Evolutionary conservation across 2,888 invertebrate species (phyloP), one percentile per base, ranked within the genome.

Genomic region (Oeneis ivallda): DNA sequence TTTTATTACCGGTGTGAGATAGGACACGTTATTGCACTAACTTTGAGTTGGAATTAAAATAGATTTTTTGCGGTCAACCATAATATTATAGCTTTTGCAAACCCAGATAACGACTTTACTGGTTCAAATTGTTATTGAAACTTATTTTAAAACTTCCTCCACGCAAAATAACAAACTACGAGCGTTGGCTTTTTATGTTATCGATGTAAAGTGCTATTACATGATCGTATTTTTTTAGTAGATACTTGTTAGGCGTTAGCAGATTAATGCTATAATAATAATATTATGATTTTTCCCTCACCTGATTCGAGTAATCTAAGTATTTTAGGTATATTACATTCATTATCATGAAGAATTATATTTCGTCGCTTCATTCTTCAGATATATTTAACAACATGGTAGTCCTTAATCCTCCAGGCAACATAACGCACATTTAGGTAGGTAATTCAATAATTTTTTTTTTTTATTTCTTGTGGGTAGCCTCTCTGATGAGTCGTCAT

Each of bases 1-100:
- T 86, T 91, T 91, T 91, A 91, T 91, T 86, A 80, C 87, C 89
- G 86, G 89, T 89, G 89, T 86, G 91, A 89, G 87, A 88, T 89
- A 89, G 89, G 87, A 88, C 83, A 82, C 88, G 89, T 89, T 91
- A 90, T 90, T 86, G 90, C 87, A 80, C 84, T 82, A 89, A 90
- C 85, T 90, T 89, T 75, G 81, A 76, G 82, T 74, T 77, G 79
- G 81, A 84, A 89, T 89, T 87, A 88, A 89, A 89, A 89, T 86
- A 81, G 82, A 79, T 81, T 84, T 85, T 86, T 86, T 86, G 85
- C 80, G 86, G 89, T 87, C 83, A 84, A 72, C 74, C 39, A 39
- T 54, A 54, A 56, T 41, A 41, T 19, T 15, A 47, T 50, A 50
- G 50, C 39, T 41, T 61, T 61, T 10, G 60, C 49, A 9, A 50